Percentiles rank a stretch among this genome's conserved stretches.
Evolutionary conservation across 1,140 invertebrate genomes (phyloP).

Genomic region (Hylaeus anthracinus): DNA sequence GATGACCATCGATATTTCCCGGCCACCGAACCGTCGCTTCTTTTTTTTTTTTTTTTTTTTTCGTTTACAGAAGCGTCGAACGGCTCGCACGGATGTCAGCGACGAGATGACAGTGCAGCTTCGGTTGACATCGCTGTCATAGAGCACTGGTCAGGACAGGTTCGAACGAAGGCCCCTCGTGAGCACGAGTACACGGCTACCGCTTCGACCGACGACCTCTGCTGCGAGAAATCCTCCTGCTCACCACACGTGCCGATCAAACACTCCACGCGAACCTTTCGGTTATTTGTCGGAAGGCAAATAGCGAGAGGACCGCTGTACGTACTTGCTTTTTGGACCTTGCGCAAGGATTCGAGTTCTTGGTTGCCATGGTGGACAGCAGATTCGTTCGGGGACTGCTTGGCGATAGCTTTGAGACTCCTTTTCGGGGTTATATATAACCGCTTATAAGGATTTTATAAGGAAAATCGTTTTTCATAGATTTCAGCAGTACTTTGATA

Average conservation of each 20-base stretch:
- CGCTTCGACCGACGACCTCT: slow-evolving; percentile 32
- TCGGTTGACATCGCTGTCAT: slow-evolving; percentile 53
- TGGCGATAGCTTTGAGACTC: no score
- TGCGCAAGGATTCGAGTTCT: not conserved
- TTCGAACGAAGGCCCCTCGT: slow-evolving; percentile 36
- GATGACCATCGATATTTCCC: slow-evolving; percentile 53
- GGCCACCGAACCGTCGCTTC: slow-evolving; percentile 7
- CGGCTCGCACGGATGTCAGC: slow-evolving; percentile 45
- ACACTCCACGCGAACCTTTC: slow-evolving; percentile 62
- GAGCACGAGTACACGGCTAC: slow-evolving; percentile 47
- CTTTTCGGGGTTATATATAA: no score
- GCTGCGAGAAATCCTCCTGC: slow-evolving; percentile 46
- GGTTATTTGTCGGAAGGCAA: slow-evolving; percentile 47
- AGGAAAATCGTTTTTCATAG: no score
- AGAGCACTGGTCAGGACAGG: slow-evolving; percentile 11
- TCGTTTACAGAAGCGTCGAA: slow-evolving; percentile 58
- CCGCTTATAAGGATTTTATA: no score
- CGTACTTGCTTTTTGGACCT: not conserved
- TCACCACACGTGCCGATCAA: slow-evolving; percentile 65
- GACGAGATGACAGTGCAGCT: slow-evolving; percentile 55
- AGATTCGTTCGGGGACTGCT: no score
- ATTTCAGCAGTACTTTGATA: no score
- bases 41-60: not conserved
- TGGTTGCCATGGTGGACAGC: not conserved
- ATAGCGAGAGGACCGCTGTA: not conserved